These are phyloP conservation scores for Hemistola chrysoprasaria DNA, from an alignment of 2,888 invertebrate species.

Conservation along the genomic window DNA sequence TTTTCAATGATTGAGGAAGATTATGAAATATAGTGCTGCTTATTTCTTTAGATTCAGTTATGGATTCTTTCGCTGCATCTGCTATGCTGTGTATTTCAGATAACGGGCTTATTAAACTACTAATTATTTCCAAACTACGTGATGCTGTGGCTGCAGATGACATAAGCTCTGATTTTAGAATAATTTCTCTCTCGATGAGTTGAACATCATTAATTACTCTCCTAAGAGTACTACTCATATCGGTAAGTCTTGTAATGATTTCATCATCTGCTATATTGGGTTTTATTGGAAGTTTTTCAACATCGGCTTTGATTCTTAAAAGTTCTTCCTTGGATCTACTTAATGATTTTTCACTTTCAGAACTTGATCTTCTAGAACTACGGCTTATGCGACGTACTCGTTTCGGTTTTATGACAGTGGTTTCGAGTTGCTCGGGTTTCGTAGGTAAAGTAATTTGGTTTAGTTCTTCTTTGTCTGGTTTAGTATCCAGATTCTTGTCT, in stretches of 20 bases:
- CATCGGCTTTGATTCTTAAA: conserved; percentile 28
- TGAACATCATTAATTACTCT: conserved; percentile 81
- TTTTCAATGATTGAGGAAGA: conserved; percentile 82
- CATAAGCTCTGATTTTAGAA: conserved; percentile 85
- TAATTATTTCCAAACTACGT: conserved; percentile 85
- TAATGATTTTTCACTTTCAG: conserved; percentile 75
- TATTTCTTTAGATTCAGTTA: conserved; percentile 57
- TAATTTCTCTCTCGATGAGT: conserved; percentile 84
- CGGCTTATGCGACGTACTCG: conserved; percentile 67
- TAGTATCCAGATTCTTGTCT: conserved; percentile 53
- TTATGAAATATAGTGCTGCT: conserved; percentile 80
- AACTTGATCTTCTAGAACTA: conserved; percentile 67
- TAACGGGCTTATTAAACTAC: conserved; percentile 83
- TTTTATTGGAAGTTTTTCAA: conserved; percentile 24
- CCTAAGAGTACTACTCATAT: conserved; percentile 52
- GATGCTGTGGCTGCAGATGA: conserved; percentile 85
- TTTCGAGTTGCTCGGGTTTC: conserved; percentile 22
- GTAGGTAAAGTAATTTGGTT: conserved; percentile 4
- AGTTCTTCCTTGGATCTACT: conserved; percentile 59
- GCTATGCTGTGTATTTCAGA: conserved; percentile 84
- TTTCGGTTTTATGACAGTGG: conserved; percentile 43
- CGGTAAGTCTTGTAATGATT: conserved; percentile 47
- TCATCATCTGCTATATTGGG: conserved; percentile 42
- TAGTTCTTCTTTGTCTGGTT: conserved; percentile 25
- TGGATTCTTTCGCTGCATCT: conserved; percentile 74